Evolutionary conservation across 2,113 vertebrate species (phyloP).

Genomic region (Thunnus maccoyii): DNA sequence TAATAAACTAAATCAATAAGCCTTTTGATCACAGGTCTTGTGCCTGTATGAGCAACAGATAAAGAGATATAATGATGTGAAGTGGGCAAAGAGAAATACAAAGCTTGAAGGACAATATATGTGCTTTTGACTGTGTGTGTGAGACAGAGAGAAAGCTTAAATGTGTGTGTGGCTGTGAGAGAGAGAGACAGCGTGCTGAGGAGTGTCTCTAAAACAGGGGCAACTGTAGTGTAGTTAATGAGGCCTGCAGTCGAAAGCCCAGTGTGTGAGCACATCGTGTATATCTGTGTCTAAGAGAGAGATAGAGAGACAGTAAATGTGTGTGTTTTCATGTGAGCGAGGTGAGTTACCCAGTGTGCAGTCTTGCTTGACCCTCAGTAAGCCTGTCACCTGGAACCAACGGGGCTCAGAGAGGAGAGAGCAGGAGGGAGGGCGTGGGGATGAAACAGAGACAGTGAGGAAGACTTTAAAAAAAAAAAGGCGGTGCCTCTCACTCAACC

Average conservation of each 20-base stretch:
- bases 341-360: slow-evolving; percentile 81
- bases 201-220: slow-evolving; percentile 79
- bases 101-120: slow-evolving; percentile 65
- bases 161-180: slow-evolving; percentile 56
- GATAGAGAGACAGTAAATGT: slow-evolving; percentile 59
- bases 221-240: slow-evolving; percentile 84
- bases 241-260: slow-evolving; percentile 80
- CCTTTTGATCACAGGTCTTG: slow-evolving; percentile 5
- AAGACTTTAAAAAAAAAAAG: slow-evolving; percentile 42
- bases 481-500: slow-evolving; percentile 71
- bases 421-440: slow-evolving; percentile 42
- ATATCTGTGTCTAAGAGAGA: slow-evolving; percentile 28
- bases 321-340: slow-evolving; percentile 64
- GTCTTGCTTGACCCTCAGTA: slow-evolving; percentile 82
- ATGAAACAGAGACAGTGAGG: slow-evolving; percentile 66
- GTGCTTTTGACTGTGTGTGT: slow-evolving; percentile 41
- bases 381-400: slow-evolving; percentile 84
- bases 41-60: slow-evolving; percentile 1
- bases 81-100: slow-evolving; percentile 36
- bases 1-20: neutral
- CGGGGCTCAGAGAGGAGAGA: slow-evolving; percentile 67
- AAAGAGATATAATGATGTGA: slow-evolving; percentile 17
- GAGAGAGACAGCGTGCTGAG: slow-evolving; percentile 68
- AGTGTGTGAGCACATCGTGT: slow-evolving; percentile 62
- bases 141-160: slow-evolving; percentile 41